A percentile compares a stretch with the other conserved stretches of the same genome.
Conservation (phyloP, 2,797 vertebrate genomes). For the Rachycentron canadum region DNA sequence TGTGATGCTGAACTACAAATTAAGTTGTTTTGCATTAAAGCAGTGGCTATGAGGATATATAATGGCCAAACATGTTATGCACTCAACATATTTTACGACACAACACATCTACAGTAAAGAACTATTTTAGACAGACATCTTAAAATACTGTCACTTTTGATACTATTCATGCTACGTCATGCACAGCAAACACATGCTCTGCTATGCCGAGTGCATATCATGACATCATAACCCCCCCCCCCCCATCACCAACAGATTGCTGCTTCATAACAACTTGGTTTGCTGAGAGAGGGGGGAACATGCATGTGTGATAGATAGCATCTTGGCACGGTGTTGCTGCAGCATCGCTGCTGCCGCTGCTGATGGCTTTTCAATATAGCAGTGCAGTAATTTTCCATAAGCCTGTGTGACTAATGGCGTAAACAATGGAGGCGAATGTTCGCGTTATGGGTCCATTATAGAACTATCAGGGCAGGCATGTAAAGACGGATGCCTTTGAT, state of each 20-base stretch:
- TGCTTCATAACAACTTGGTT: slow-evolving; percentile 48
- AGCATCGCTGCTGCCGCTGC: slow-evolving; percentile 42
- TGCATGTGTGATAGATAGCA: slow-evolving; percentile 66
- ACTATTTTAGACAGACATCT: background rate
- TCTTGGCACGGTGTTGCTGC: slow-evolving; percentile 58
- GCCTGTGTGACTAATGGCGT: slow-evolving; percentile 79
- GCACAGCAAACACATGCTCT: background rate
- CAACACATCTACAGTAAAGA: background rate
- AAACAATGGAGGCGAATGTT: slow-evolving; percentile 80
- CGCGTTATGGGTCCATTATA: slow-evolving; percentile 77
- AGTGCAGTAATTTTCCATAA: slow-evolving; percentile 76
- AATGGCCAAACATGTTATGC: no score
- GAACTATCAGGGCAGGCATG: slow-evolving; percentile 67
- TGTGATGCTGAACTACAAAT: background rate
- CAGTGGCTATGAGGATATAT: background rate
- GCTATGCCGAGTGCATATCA: slow-evolving; percentile 22
- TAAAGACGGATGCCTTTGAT: slow-evolving; percentile 79
- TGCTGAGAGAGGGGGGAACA: slow-evolving; percentile 45
- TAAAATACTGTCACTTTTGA: no score
- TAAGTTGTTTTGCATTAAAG: background rate
- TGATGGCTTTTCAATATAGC: slow-evolving; percentile 77
- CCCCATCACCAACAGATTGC: slow-evolving; percentile 46
- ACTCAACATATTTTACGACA: background rate
- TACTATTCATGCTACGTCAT: slow-evolving; percentile 11
- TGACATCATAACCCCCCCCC: no score